Evolutionary conservation across 1,140 invertebrate species (phyloP), one percentile per base, ranked within the genome.

Genomic region (Cardiocondyla obscurior): DNA sequence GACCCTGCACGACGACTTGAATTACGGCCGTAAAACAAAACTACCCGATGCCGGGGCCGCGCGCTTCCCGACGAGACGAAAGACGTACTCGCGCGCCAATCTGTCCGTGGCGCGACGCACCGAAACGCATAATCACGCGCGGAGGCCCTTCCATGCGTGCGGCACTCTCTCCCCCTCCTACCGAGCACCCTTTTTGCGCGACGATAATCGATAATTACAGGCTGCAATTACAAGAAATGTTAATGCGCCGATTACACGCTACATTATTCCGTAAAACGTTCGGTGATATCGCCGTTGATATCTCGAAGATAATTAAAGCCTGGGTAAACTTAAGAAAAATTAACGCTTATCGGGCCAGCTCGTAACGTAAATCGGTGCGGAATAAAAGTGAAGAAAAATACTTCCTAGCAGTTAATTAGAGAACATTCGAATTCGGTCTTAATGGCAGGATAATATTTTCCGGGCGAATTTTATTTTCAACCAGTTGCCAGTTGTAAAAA

Each of bases 1-100:
- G 91, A 92, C 90, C 92, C 91, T 82, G 86, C 85, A 60, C 79
- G 70, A 73, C 86, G 79, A 83, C 81, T 92, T 90, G 89, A 93
- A 93, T 93, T 93, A 93, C 91, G 89, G 86, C 86, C 85, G 82
- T 85, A 90, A 88, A 88, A 88, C 84, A 91, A 90, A 90, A 86
- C 57, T 72, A 64, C 55, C 72, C 42, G 65, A 28, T 82, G 81
- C 85, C 83, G 62, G 76, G 67, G 74, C 30, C 22, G 64, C 62
- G n/a, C n/a, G n/a, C n/a, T n/a, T n/a, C n/a, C 25, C 81, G 39
- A 53, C 36, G 53, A 73, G 82, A 55, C 58, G 81, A 79, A 65
- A 83, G 81, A 77, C 55, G 70, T 62, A 62, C 55, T 46, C 60
- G 44, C 60, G 44, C 60, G 10, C 28, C 73, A 65, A 77, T 77